Base-by-base conservation (phyloP, 2,113 vertebrate species). In the Anser cygnoides region DNA sequence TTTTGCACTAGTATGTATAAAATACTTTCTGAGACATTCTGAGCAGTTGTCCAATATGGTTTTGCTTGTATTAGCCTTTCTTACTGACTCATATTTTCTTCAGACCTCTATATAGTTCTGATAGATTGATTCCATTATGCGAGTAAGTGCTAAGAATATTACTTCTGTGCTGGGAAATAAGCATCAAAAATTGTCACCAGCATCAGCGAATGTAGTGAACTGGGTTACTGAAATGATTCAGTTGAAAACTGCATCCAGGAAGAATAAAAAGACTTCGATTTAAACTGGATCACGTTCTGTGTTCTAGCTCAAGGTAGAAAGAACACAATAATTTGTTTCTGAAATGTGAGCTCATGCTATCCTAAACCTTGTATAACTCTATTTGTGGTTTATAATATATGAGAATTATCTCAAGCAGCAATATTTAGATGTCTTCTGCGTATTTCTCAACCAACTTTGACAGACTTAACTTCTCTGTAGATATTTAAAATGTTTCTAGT, bases 41-140 rank as follows among this genome's bases (percentile, higher is more conserved):
- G 29, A 84, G n/a, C 39, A 62, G 20, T 57, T 65, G 21, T 93
- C 61, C 20, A 54, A 23, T 1, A 0, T 78, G 43, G 31, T 89
- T 80, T 93, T 10, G 3, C 10, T 83, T 72, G 44, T 54, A 46
- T 70, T 85, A 3, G 3, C 50, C 31, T 79, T 77, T 83, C 41
- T 71, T 70, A 78, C 39, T 82, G 88, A 43, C 63, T 73, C 18
- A 1, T 84, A 15, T 90, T 92, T 90, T 91, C n/a, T 87, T 89
- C 73, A 84, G 80, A 82, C 76, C 68, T 87, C 41, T 54, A 31
- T 82, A 58, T 81, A n/a, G 46, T 90, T 87, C 50, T 94, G 73
- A 67, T 57, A 93, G 74, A 78, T 85, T 41, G n/a, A 93, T 95
- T 89, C 90, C 6, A 39, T 94, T 90, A 57, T 90, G 44, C 37